These are phyloP conservation scores for Artibeus lituratus DNA, from an alignment of 2,797 vertebrate species.

Conservation along the genomic window DNA sequence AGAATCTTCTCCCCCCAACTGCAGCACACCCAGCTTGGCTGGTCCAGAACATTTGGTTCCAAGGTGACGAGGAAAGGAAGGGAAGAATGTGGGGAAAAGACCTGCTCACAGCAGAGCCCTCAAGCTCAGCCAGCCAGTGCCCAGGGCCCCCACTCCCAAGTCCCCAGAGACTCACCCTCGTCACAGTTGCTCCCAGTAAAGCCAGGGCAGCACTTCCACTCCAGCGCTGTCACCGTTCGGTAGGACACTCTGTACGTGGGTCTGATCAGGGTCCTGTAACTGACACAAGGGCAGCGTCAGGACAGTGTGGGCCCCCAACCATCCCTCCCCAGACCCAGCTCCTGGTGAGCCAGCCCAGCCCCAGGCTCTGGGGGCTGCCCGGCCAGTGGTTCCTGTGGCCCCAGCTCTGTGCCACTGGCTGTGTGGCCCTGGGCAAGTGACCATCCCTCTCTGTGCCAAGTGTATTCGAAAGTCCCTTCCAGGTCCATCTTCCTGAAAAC, in stretches of 20 bases:
- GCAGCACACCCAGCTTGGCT: not conserved
- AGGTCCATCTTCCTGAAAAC: not conserved
- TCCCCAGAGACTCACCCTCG: slow-evolving; percentile 86
- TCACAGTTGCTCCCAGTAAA: slow-evolving; percentile 93
- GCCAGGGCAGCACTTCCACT: slow-evolving; percentile 98
- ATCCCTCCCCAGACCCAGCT: not conserved
- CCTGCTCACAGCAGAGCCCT: rapidly evolving
- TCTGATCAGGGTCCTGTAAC: slow-evolving; percentile 95
- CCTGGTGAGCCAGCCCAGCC: not conserved
- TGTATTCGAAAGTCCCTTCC: not conserved
- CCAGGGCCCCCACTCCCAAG: rapidly evolving
- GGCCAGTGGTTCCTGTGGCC: not conserved
- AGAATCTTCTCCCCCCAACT: not conserved
- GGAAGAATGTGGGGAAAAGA: not conserved
- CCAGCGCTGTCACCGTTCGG: slow-evolving; percentile 92
- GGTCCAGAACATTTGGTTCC: not conserved
- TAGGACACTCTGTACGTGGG: slow-evolving; percentile 93
- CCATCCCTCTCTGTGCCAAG: not conserved
- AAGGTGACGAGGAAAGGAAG: not conserved
- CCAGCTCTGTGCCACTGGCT: not conserved
- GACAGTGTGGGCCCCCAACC: rapidly evolving
- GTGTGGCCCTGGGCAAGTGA: not conserved
- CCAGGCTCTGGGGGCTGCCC: not conserved
- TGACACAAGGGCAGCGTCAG: slow-evolving; percentile 82
- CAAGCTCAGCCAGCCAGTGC: rapidly evolving